A percentile compares a stretch with the other conserved stretches of the same genome.
Evolutionary conservation across 2,113 vertebrate genomes (phyloP).

Genomic region (Gnathonemus echidnorhynchus): DNA sequence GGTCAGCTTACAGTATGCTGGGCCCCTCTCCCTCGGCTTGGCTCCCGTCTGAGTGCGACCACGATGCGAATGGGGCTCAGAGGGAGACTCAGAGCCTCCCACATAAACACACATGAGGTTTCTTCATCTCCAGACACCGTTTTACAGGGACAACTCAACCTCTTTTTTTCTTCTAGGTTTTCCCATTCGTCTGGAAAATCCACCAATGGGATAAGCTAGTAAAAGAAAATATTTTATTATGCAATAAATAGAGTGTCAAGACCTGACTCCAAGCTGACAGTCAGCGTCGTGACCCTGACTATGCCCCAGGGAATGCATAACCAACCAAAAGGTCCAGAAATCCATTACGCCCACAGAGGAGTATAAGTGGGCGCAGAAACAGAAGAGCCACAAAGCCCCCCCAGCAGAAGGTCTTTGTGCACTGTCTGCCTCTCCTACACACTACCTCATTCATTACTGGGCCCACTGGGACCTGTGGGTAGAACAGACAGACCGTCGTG

Average conservation of each 20-base stretch:
- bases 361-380: not conserved
- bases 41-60: not conserved
- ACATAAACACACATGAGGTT: not conserved
- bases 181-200: not conserved
- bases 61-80: not conserved
- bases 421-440: conserved; percentile 11
- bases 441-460: not conserved
- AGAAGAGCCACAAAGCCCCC: not conserved
- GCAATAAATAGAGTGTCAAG: not conserved
- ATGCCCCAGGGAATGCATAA: not conserved
- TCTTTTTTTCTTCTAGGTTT: not conserved
- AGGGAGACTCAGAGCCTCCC: not conserved
- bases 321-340: not conserved
- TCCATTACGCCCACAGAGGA: not conserved
- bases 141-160: not conserved
- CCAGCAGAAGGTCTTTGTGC: not conserved
- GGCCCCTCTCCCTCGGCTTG: not conserved
- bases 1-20: not conserved
- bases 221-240: not conserved
- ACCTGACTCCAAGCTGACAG: not conserved
- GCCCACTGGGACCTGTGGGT: not conserved
- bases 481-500: not conserved
- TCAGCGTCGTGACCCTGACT: not conserved
- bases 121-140: not conserved
- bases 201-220: not conserved